Evolutionary conservation across 1,140 invertebrate genomes (phyloP), one percentile per base, ranked within the genome.

Genomic region (Littorina saxatilis): DNA sequence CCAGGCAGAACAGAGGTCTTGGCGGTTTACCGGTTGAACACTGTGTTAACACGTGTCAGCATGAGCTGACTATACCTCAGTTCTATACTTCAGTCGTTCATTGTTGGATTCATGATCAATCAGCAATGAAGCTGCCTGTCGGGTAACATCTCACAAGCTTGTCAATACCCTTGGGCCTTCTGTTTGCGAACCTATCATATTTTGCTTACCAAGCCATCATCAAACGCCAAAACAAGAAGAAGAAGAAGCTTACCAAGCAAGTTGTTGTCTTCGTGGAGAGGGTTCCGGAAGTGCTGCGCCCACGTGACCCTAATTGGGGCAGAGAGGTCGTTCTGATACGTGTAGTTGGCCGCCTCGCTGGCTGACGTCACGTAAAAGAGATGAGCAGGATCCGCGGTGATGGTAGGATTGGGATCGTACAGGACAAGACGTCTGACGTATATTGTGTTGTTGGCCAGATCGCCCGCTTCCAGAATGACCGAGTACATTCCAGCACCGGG

Each of bases 401-500:
- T 78, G 3, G 73, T 27, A 11, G 85, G 82, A 15, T 43, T 58
- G 0, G 81, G 82, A 55, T 88, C 87, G 23, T 84, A 88, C 0
- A 88, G 73, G 17, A 78, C 74, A 40, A 86, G 66, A 1, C 85
- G 75, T 0, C 85, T 47, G 7, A 84, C 83, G 75, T 84, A 86
- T 43, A 63, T 79, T 27, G 87, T 85, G 73, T 88, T 88, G 74
- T 88, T 88, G 40, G 85, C 85, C 9, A 7, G 66, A 37, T 88
- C 87, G 3, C 84, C 74, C 3, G 80, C 84, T 61, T 86, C 81
- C 58, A 88, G 70, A 39, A 86, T 85, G 61, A 82, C 58, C 0
- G 87, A 86, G 63, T 84, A 88, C 52, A 85, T 80, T 3, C 87
- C 87, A 1, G 85, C 66, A 23, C 61, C 75, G 0, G 77, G 27